Base-by-base conservation (phyloP, 2,888 invertebrate genomes). In the Eugnorisma glareosa region DNA sequence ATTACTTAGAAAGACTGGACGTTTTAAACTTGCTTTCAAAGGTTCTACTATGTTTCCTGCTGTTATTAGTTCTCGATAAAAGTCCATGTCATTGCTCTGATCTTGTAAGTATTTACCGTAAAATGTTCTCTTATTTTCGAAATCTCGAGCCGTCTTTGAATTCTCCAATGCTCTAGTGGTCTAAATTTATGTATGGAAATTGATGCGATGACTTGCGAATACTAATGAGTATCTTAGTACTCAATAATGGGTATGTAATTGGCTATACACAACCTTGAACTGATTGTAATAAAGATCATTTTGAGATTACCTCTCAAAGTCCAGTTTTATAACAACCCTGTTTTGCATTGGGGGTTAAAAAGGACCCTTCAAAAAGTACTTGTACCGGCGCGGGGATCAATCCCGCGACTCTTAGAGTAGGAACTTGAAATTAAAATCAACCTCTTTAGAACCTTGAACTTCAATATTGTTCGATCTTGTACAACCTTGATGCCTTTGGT, bases 391-490 rank as follows among this genome's bases (percentile, higher is more conserved):
- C 35, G 13, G n/a, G n/a, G 11, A 64, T 72, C 31, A 21, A 74
- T 66, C 35, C 7, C 31, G 37, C 31, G 24, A 40, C 24, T 28
- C 28, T 13, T 40, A 81, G 18, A 24, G 15, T 35, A 59, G 45
- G 10, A 43, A 57, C 40, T 82, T 77, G 8, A 77, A 57, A 40
- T 63, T 31, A 21, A 1, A 83, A 24, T 51, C 37, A 35, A 35
- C n/a, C 43, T 31, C 10, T 15, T 21, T 31, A 28, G 5, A 43
- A 59, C 61, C 73, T 80, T 84, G 81, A 80, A 68, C 81, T 80
- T 81, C 43, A 73, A 61, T 64, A 31, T 59, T 37, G 45, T 18
- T 7, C 81, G 45, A 84, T 85, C 82, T 82, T 85, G 64, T 43
- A n/a, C 51, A 48, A 82, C 77, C 85, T 85, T 82, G 85, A 76